These are phyloP conservation scores for Agelas oroides DNA, from an alignment of 37 sponge, comb jelly and placozoan genomes.

Conservation along the genomic window DNA sequence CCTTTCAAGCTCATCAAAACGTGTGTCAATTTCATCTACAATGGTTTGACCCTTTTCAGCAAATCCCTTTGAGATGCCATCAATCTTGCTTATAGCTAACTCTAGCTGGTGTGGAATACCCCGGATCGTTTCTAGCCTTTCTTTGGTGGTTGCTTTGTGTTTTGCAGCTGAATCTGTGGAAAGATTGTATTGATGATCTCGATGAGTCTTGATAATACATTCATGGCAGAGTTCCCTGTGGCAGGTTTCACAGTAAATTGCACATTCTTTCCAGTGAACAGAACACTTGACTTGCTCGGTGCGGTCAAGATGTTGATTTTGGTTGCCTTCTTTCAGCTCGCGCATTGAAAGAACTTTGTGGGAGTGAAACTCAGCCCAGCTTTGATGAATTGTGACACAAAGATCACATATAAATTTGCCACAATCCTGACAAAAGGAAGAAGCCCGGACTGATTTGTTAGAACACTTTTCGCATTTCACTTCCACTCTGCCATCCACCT, in stretches of 20 bases:
- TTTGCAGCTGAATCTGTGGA: conserved; percentile 34
- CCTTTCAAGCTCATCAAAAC: conserved; percentile 34
- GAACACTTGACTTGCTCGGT: conserved; percentile 7
- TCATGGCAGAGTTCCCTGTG: conserved; percentile 44
- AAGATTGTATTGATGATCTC: conserved; percentile 62
- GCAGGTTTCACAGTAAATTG: conserved; percentile 60
- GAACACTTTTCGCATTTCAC: conserved; percentile 51
- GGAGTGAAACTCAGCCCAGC: conserved; percentile 59
- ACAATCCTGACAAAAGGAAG: conserved; percentile 37
- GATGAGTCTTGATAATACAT: conserved; percentile 51
- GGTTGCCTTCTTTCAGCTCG: conserved; percentile 27
- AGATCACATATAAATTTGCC: conserved; percentile 50
- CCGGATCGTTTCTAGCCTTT: conserved; percentile 23
- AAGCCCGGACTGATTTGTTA: conserved; percentile 30
- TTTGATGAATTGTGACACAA: conserved; percentile 47
- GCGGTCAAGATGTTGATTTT: conserved; percentile 14
- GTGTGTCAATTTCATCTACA: background rate
- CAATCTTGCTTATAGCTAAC: conserved; percentile 21
- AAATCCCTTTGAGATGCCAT: conserved; percentile 8
- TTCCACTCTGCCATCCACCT: conserved; percentile 26
- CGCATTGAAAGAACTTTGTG: conserved; percentile 44
- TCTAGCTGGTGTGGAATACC: conserved; percentile 47
- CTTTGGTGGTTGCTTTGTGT: conserved; percentile 44
- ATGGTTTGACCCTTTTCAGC: conserved; percentile 6
- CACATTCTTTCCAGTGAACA: conserved; percentile 40